A percentile compares a stretch with the other conserved stretches of the same genome.
These are phyloP conservation scores for Falcunculus frontatus DNA, from an alignment of 2,113 vertebrate genomes.

Conservation along the genomic window DNA sequence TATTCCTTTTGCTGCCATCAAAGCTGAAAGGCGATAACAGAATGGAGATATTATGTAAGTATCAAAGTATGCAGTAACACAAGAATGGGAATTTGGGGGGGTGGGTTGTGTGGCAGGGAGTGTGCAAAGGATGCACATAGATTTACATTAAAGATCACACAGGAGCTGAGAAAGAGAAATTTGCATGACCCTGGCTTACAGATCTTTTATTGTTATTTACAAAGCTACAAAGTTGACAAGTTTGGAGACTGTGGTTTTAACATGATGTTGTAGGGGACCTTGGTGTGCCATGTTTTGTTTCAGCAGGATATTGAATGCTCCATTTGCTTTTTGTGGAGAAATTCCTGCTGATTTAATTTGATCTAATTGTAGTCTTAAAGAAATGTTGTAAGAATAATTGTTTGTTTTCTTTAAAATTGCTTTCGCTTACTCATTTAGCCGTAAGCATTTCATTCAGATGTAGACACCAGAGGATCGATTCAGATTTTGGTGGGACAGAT, in stretches of 20 bases:
- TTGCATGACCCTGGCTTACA: background rate
- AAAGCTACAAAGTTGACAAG: background rate
- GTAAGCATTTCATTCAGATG: background rate
- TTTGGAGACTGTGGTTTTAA: background rate
- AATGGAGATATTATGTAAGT: background rate
- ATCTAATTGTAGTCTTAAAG: conserved; percentile 53
- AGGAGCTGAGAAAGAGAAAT: background rate
- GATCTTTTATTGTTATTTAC: background rate
- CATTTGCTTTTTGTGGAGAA: conserved; percentile 49
- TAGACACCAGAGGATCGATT: background rate
- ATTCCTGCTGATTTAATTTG: conserved; percentile 66
- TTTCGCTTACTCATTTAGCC: conserved; percentile 20
- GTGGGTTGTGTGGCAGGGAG: no score
- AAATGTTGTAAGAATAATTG: conserved; percentile 24
- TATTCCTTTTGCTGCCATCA: background rate
- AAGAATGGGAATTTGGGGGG: background rate
- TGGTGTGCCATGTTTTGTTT: conserved; percentile 23
- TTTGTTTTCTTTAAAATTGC: conserved; percentile 45
- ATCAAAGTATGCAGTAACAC: background rate
- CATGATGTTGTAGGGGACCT: background rate
- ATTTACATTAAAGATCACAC: background rate
- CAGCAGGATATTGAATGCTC: conserved; percentile 37
- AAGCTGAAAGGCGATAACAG: background rate
- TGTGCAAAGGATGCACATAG: background rate
- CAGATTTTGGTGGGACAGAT: conserved; percentile 4